Conservation (phyloP, 2,888 invertebrate genomes). For the Eurytoma adleriae region DNA sequence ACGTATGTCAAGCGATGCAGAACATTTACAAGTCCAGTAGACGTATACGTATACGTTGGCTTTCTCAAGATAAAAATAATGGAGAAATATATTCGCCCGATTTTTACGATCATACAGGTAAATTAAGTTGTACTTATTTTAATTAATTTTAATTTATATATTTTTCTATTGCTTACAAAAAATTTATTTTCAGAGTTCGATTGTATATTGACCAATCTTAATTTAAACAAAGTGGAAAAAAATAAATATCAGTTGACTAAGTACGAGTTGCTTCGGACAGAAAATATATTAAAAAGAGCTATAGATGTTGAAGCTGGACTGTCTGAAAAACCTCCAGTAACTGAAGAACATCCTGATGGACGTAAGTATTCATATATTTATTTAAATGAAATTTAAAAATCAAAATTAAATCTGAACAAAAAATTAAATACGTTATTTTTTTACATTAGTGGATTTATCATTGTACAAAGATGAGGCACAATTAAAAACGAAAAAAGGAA, state of each 20-base stretch:
- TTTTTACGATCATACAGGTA: constrained; percentile 92
- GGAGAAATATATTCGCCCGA: constrained; percentile 90
- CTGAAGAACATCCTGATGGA: constrained; percentile 91
- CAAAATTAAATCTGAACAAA: not conserved
- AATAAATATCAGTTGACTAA: constrained; percentile 84
- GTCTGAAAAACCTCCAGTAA: constrained; percentile 80
- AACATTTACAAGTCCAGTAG: constrained; percentile 92
- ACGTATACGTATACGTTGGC: constrained; percentile 93
- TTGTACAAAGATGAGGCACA: constrained; percentile 90
- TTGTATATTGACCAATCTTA: constrained; percentile 91
- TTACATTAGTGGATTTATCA: constrained; percentile 85
- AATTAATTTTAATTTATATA: constrained; percentile 8
- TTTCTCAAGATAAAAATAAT: constrained; percentile 85
- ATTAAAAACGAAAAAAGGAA: constrained; percentile 81
- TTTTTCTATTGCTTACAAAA: constrained; percentile 54
- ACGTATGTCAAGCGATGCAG: constrained; percentile 92
- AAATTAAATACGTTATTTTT: constrained; percentile 5
- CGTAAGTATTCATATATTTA: constrained; percentile 78
- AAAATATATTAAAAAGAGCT: constrained; percentile 90
- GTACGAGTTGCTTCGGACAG: constrained; percentile 86
- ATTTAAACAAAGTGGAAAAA: constrained; percentile 84
- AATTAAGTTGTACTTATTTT: constrained; percentile 37
- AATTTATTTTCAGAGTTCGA: constrained; percentile 83
- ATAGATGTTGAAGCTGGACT: constrained; percentile 88
- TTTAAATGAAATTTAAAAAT: constrained; percentile 24